Evolutionary conservation across 1,140 invertebrate species (phyloP), one percentile per base, ranked within the genome.

Genomic region (Colletes gigas): DNA sequence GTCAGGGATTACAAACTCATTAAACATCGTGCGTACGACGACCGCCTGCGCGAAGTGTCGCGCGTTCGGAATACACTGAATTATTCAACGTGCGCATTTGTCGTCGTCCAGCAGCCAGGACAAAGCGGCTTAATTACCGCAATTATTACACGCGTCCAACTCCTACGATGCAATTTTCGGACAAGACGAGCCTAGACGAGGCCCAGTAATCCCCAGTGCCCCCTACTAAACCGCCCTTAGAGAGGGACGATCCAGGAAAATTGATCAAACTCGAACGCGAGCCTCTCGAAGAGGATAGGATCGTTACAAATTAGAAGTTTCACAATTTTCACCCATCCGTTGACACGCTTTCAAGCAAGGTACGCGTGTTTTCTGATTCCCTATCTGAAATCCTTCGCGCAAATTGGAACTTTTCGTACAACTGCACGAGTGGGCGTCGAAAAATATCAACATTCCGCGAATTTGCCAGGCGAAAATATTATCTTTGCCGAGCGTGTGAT

Each of bases 391-490:
- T 47, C 44, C 44, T 9, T 9, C 6, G 9, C 44, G 9, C 9
- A 47, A 47, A 47, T 47, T 47, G 6, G 6, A 47, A 47, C 44
- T 8, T 9, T 47, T 0, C 6, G 44, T 8, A 47, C 9, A 9
- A 4, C 44, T 47, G 44, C 44, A 9, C 10, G 44, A 59, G 41
- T 52, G 17, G 3, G 17, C 10, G 15, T 7, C 30, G 62, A 44
- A n/a, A 59, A 19, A 62, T 17, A 9, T 17, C 15, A 12, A 14
- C 19, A 21, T 4, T 5, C 54, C 44, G 70, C 54, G 50, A 75
- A 84, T 76, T 74, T 71, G 19, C 10, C 19, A n/a, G 12, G 70
- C 39, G 62, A 70, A 71, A 83, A 83, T 83, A 84, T 84, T 84
- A 74, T 84, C 83, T 83, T 83, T 83, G 55, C 62, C 65, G 65